Evolutionary conservation across 2,113 vertebrate species (phyloP), one percentile per base, ranked within the genome.

Genomic region (Vulpes lagopus): DNA sequence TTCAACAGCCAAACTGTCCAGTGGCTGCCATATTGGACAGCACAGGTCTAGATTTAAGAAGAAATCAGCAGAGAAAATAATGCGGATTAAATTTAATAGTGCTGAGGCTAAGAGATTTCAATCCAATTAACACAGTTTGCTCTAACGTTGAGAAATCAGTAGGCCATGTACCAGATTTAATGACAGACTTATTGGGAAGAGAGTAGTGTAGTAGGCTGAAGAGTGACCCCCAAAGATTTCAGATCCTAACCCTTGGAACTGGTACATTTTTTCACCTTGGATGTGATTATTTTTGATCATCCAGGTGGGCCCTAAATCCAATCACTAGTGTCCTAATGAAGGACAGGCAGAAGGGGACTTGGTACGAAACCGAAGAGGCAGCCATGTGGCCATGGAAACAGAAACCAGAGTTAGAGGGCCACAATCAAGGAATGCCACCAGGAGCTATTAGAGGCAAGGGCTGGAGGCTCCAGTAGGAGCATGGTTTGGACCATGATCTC

Each of bases 81-180:
- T 89, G 73, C 17, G 67, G 53, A 95, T 97, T 81, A 92, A 95
- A 94, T n/a, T 90, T 67, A 64, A 89, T 83, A 88, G 85, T 91
- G 64, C 65, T 60, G 60, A 86, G 65, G 67, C 69, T 89, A 82
- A 97, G 65, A 88, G 67, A 86, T 95, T 83, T 79, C 80, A 95
- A 92, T 27, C 69, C 25, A 87, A 87, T 19, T 35, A 87, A 20
- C 43, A 73, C 51, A 62, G 55, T 88, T 71, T 90, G 73, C 73
- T 71, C 87, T 83, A 80, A 94, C 4, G 14, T 57, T 80, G 49
- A 89, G 25, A 30, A 69, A 80, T 51, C 78, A 94, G 23, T 38
- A 78, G 65, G 8, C 89, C 49, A 73, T 22, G 0, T 88, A 60
- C 27, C 89, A 84, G 25, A 78, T 49, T 94, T 94, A 76, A 51